Conservation (phyloP, 2,797 vertebrate species). For the Amphiprion clarkii region DNA sequence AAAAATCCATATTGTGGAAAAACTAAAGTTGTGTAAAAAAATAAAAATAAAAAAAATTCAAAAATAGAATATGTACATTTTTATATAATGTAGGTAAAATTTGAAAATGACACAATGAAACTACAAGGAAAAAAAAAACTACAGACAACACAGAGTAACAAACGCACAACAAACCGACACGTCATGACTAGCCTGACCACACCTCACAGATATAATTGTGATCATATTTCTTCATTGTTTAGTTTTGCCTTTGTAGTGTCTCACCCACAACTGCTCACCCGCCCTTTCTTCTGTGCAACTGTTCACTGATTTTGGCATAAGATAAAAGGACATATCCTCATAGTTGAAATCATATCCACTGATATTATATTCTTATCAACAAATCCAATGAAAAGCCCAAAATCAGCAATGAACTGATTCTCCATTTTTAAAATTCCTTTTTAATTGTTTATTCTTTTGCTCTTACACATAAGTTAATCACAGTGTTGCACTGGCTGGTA, state of each 20-base stretch:
- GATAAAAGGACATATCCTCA: not conserved
- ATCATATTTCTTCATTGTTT: not conserved
- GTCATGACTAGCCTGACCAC: not conserved
- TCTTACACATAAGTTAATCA: slow-evolving; percentile 4
- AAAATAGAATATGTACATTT: not conserved
- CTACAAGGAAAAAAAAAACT: too few relatives aligned
- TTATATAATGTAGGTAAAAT: too few relatives aligned
- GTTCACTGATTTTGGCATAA: not conserved
- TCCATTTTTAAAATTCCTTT: not conserved
- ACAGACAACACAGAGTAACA: too few relatives aligned
- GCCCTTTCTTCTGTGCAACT: not conserved
- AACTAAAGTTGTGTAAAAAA: too few relatives aligned
- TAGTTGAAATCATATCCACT: not conserved
- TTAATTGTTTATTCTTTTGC: not conserved
- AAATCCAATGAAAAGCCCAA: slow-evolving; percentile 3
- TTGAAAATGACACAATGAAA: too few relatives aligned
- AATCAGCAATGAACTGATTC: not conserved
- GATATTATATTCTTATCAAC: not conserved
- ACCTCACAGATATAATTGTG: not conserved
- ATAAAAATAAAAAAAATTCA: too few relatives aligned
- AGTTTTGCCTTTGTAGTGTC: not conserved
- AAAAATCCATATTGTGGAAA: too few relatives aligned
- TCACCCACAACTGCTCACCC: not conserved
- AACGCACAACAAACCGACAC: too few relatives aligned
- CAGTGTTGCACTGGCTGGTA: not conserved